Base-by-base conservation (phyloP, 2,888 invertebrate genomes). In the Monoplex corrugatus region DNA sequence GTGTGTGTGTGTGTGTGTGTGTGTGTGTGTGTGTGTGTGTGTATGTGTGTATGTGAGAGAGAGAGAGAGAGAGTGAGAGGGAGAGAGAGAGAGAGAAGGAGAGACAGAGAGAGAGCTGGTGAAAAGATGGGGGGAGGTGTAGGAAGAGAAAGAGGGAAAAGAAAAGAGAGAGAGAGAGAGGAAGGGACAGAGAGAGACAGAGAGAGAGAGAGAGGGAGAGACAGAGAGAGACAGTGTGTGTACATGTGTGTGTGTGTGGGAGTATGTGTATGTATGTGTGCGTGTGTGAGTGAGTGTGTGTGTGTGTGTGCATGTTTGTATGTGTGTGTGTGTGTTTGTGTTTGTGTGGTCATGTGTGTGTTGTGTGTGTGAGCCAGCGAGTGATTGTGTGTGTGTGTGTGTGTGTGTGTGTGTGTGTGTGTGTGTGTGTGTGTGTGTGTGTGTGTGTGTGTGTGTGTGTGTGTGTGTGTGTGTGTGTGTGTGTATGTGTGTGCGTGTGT, bases 391-490 rank as follows among this genome's bases (percentile, higher is more conserved):
- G n/a, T n/a, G n/a, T n/a, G 8, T 50, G 50, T 13, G 16, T 50
- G 50, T 13, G 50, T 50, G 50, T 13, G 16, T 50, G n/a, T 63
- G 23, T 6, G 63, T 63, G 63, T 6, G 28, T 63, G 63, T 6
- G 16, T 23, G 28, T 28, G 23, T 63, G 23, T 28, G 28, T 63
- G 63, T 28, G 28, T 63, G 63, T 23, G 63, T 63, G 63, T 63
- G 23, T 63, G 63, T 63, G 63, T 63, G 63, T 63, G 63, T 63
- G 63, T 63, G 63, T 63, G 63, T 63, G 63, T 63, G 63, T 63
- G 63, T 63, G 63, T 63, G 63, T 63, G 63, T 63, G 63, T 63
- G 63, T 63, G 63, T 63, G 63, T 63, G 63, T 63, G 63, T 63
- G 63, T 63, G 63, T 63, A n/a, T 63, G 43, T 80, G 63, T 19